Percentiles rank a stretch among this genome's conserved stretches.
Conservation (phyloP, 2,888 invertebrate genomes). For the Cheilosia grossa region DNA sequence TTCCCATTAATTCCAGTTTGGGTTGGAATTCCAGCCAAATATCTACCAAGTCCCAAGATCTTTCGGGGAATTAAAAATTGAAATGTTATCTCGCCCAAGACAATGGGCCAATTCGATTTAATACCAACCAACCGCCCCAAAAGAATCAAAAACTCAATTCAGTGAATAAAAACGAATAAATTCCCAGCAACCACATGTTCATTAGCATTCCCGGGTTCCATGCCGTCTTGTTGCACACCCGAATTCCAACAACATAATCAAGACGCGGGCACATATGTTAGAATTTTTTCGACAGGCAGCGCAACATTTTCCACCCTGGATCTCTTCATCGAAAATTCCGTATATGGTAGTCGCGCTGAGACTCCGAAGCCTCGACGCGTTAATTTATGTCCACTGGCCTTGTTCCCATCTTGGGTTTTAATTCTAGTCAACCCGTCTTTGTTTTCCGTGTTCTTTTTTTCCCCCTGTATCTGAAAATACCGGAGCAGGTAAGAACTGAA, state of each 20-base stretch:
- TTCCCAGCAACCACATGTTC: conserved; percentile 66
- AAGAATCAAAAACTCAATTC: conserved; percentile 28
- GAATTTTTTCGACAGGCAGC: conserved; percentile 38
- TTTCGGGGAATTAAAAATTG: conserved; percentile 57
- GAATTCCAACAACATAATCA: conserved; percentile 68
- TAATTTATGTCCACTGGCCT: conserved; percentile 70
- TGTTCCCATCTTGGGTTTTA: conserved; percentile 55
- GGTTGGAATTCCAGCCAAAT: conserved; percentile 40
- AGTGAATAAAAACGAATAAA: conserved; percentile 62
- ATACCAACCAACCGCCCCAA: conserved; percentile 12
- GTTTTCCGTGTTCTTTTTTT: conserved; percentile 3
- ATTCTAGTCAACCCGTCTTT: conserved; percentile 55
- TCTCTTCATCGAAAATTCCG: conserved; percentile 66
- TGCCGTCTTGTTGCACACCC: conserved; percentile 17
- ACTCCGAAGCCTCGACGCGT: conserved; percentile 27
- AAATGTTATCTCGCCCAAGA: conserved; percentile 65
- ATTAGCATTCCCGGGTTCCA: conserved; percentile 61
- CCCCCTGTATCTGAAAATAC: conserved; percentile 57
- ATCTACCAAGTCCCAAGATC: conserved; percentile 18
- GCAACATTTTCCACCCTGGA: conserved; percentile 47
- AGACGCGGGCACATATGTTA: conserved; percentile 64
- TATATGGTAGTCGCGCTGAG: conserved; percentile 41
- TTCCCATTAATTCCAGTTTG: conserved; percentile 49
- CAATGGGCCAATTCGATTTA: conserved; percentile 38
- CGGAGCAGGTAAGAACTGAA: conserved; percentile 70